Evolutionary conservation across 2,113 vertebrate species (phyloP), one percentile per base, ranked within the genome.

Genomic region (Lampris megalopsis): DNA sequence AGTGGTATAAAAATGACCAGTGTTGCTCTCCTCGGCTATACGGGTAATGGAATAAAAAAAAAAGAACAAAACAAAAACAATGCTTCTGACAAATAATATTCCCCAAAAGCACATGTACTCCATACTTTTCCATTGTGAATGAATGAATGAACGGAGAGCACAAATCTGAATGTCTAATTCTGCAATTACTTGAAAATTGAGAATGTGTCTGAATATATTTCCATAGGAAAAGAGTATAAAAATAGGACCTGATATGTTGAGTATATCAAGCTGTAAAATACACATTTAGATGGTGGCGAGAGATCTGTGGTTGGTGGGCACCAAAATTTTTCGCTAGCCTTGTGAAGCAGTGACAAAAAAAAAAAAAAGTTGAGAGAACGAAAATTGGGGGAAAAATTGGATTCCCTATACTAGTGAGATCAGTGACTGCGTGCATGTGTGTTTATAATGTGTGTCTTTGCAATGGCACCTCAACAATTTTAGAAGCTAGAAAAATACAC

Each of bases 401-500:
- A 24, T 24, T 24, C 24, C 24, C 24, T 24, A 24, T 24, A 24
- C 24, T 24, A 24, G 24, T 24, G 24, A 24, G 65, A 83, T 69
- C 49, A 62, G 65, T 76, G 66, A 65, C 43, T 68, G n/a, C 73
- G 10, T 74, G 73, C 70, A 56, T 80, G 62, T 61, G 48, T 53
- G 41, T 75, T 59, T 66, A 24, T 65, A n/a, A 38, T 3, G 67
- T 47, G 49, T 45, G 45, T 71, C 49, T 75, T 82, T 73, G 37
- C 65, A 89, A 84, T 88, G 88, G 86, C 86, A 90, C 86, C 73
- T 76, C 65, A 79, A 74, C 43, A 66, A 47, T 75, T 84, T 76
- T 57, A 67, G 78, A 86, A 83, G 67, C 58, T 91, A 89, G 50
- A 92, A 90, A 90, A 90, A 92, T 92, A 91, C 41, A 45, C 78